phyloP scores from a whole-genome alignment of 1,140 invertebrate species.

The Anastrepha obliqua region DNA sequence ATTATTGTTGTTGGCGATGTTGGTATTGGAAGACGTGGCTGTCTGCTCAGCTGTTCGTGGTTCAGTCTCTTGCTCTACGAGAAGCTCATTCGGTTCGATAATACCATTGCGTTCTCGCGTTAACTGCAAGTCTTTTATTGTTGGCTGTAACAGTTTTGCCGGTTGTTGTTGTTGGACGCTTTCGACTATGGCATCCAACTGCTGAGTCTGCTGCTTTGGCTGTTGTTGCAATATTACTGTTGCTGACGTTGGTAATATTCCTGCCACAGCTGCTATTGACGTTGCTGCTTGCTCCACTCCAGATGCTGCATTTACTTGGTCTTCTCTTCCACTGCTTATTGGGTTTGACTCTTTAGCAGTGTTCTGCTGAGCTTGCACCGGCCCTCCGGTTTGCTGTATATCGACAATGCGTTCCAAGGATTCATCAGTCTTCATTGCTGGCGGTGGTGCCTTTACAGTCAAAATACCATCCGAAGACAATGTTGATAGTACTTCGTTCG shows the following conservation, averaged over 20 bases:
- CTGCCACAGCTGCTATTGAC: slow-evolving; percentile 55
- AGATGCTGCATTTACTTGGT: slow-evolving; percentile 56
- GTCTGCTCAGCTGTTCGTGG: slow-evolving; percentile 38
- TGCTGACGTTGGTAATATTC: slow-evolving; percentile 59
- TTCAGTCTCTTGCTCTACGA: slow-evolving; percentile 20
- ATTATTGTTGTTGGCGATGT: slow-evolving; percentile 7
- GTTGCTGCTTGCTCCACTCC: slow-evolving; percentile 55
- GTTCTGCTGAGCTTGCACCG: slow-evolving; percentile 56
- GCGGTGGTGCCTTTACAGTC: slow-evolving; percentile 80
- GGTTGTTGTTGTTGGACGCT: slow-evolving; percentile 27
- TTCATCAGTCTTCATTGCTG: slow-evolving; percentile 74
- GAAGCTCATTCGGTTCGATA: not conserved
- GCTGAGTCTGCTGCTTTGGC: not conserved
- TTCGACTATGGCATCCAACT: slow-evolving; percentile 52
- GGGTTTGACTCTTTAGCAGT: slow-evolving; percentile 41
- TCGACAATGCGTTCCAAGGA: slow-evolving; percentile 67
- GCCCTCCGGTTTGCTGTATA: slow-evolving; percentile 64
- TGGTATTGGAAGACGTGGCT: slow-evolving; percentile 25
- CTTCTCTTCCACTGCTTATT: not conserved
- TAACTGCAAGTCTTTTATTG: slow-evolving; percentile 37
- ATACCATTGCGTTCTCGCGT: slow-evolving; percentile 35
- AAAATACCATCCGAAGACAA: slow-evolving; percentile 86
- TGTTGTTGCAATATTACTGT: slow-evolving; percentile 55
- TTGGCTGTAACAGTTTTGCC: slow-evolving; percentile 55
- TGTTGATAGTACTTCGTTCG: slow-evolving; percentile 80